phyloP scores from a whole-genome alignment of 1,140 invertebrate genomes.

The Drosophila subpulchrella region DNA sequence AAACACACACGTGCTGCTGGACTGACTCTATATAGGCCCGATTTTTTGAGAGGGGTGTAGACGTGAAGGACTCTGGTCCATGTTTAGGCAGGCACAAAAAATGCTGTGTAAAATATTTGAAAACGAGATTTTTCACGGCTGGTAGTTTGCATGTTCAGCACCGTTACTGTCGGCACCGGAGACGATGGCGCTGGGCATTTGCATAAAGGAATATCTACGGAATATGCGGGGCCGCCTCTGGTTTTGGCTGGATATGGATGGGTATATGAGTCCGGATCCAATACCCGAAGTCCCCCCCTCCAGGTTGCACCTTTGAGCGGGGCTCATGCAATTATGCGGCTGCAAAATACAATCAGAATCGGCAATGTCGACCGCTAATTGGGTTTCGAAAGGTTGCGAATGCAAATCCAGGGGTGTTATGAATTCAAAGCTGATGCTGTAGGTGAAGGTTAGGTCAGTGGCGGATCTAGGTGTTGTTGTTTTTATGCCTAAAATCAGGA shows the following conservation, averaged over 20 bases:
- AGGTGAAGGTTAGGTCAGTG: too few relatives aligned
- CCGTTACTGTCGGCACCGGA: conserved; percentile 59
- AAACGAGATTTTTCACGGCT: conserved; percentile 81
- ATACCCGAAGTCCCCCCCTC: not conserved
- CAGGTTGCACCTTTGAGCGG: not conserved
- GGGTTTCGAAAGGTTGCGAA: conserved; percentile 14
- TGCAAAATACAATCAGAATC: conserved; percentile 38
- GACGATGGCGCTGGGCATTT: conserved; percentile 45
- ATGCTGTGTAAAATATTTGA: conserved; percentile 82
- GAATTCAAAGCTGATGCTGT: not conserved
- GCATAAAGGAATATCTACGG: conserved; percentile 67
- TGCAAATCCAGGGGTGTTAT: conserved; percentile 1
- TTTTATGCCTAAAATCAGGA: too few relatives aligned
- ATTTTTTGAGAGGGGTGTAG: not conserved
- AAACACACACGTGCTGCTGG: conserved; percentile 6
- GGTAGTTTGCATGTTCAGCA: conserved; percentile 80
- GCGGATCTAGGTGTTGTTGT: not conserved
- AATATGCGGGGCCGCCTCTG: not conserved
- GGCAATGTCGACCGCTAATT: conserved; percentile 21
- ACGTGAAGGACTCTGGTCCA: conserved; percentile 1
- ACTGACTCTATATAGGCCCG: not conserved
- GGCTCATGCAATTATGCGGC: conserved; percentile 37
- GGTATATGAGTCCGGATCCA: not conserved
- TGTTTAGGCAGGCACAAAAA: conserved; percentile 74
- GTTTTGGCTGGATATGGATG: not conserved